Conservation (phyloP, 2,888 invertebrate species). For the Oscheius sp. region DNA sequence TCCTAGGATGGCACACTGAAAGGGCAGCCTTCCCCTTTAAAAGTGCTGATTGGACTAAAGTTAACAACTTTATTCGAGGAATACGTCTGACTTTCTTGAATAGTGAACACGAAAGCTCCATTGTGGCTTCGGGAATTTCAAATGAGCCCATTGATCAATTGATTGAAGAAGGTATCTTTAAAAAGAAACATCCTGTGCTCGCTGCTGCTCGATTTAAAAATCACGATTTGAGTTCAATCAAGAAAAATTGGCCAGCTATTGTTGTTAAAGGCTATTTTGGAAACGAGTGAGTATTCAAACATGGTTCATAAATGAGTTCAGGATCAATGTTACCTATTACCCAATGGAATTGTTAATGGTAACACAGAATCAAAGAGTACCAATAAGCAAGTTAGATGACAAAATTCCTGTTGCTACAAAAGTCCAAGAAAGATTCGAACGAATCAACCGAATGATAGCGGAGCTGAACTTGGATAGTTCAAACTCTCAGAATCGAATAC, state of each 20-base stretch:
- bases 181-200: not conserved
- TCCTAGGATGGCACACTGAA: not conserved
- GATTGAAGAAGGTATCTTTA: not conserved
- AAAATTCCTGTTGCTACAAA: not conserved
- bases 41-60: not conserved
- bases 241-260: slow-evolving; percentile 14
- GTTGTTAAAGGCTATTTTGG: not conserved
- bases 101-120: not conserved
- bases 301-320: not conserved
- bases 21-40: not conserved
- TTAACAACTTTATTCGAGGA: not conserved
- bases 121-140: slow-evolving; percentile 16
- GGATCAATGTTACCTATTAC: not conserved
- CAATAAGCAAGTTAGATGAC: not conserved
- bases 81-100: not conserved
- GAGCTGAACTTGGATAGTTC: not conserved
- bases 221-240: not conserved
- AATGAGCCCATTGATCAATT: not conserved
- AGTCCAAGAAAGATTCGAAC: not conserved
- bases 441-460: not conserved
- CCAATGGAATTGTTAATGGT: slow-evolving; percentile 24
- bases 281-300: not conserved
- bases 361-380: slow-evolving; percentile 6
- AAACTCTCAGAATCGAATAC: not conserved
- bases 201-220: not conserved